These are phyloP conservation scores for Apodemia zela DNA, from an alignment of 2,888 invertebrate genomes.

Conservation along the genomic window DNA sequence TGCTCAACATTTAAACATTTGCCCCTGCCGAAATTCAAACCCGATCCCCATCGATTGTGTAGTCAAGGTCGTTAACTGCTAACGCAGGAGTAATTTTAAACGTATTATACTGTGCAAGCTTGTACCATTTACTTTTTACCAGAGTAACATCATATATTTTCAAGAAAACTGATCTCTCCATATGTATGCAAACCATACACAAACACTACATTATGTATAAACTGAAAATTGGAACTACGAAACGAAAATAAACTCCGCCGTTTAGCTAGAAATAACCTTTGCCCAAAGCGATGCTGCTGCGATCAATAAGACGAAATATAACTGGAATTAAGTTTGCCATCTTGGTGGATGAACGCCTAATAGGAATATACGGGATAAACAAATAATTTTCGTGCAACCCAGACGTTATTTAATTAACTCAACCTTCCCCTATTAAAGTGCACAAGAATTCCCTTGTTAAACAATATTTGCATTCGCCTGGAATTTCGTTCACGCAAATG, in stretches of 20 bases:
- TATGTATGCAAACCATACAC: neutral
- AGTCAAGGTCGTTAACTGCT: too few species aligned
- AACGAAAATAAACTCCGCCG: conserved; percentile 51
- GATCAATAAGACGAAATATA: conserved; percentile 44
- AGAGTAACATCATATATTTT: neutral
- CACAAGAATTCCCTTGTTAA: conserved; percentile 76
- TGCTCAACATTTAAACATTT: too few species aligned
- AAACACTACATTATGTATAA: conserved; percentile 15
- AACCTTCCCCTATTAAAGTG: conserved; percentile 67
- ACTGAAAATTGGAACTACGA: conserved; percentile 8
- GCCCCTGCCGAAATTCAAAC: too few species aligned
- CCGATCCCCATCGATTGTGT: too few species aligned
- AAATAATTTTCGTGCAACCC: conserved; percentile 76
- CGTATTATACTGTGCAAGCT: too few species aligned
- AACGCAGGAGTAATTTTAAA: too few species aligned
- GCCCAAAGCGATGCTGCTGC: conserved; percentile 31
- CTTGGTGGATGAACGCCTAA: conserved; percentile 47
- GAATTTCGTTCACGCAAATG: conserved; percentile 68
- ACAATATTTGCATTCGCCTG: conserved; percentile 74
- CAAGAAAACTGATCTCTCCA: neutral
- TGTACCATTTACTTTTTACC: too few species aligned
- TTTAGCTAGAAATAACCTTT: conserved; percentile 51
- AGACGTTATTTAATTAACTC: conserved; percentile 75
- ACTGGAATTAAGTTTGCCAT: conserved; percentile 59
- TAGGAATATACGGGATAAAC: conserved; percentile 53